Percentiles rank a stretch among this genome's conserved stretches.
These are phyloP conservation scores for Sciurus niger DNA, from an alignment of 2,113 vertebrate genomes.

Conservation along the genomic window DNA sequence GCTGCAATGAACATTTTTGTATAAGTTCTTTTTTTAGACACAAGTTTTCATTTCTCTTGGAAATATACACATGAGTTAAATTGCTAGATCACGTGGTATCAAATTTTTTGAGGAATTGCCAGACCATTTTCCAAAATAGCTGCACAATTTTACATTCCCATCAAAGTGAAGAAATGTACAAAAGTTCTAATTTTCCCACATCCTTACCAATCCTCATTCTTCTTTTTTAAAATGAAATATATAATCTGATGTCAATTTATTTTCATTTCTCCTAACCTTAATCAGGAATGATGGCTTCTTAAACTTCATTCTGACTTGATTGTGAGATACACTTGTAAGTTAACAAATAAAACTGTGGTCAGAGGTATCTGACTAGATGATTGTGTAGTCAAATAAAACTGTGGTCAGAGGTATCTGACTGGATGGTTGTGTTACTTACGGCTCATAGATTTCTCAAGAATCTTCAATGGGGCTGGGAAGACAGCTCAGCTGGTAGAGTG, in stretches of 20 bases:
- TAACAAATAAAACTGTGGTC: not conserved
- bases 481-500: too few relatives aligned
- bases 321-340: not conserved
- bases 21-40: not conserved
- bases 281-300: not conserved
- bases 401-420: too few relatives aligned
- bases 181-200: not conserved
- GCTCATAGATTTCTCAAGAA: not conserved
- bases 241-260: not conserved
- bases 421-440: not conserved
- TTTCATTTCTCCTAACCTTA: not conserved
- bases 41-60: slow-evolving; percentile 9
- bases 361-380: too few relatives aligned
- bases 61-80: not conserved
- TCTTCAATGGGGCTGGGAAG: not conserved
- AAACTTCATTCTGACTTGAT: not conserved
- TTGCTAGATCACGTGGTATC: not conserved
- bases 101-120: not conserved
- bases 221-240: not conserved
- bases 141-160: not conserved
- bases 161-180: not conserved
- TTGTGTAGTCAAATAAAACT: too few relatives aligned
- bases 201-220: not conserved
- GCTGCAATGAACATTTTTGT: not conserved
- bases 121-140: slow-evolving; percentile 22